These are phyloP conservation scores for Caiman crocodilus DNA, from an alignment of 2,797 vertebrate genomes.

Conservation along the genomic window DNA sequence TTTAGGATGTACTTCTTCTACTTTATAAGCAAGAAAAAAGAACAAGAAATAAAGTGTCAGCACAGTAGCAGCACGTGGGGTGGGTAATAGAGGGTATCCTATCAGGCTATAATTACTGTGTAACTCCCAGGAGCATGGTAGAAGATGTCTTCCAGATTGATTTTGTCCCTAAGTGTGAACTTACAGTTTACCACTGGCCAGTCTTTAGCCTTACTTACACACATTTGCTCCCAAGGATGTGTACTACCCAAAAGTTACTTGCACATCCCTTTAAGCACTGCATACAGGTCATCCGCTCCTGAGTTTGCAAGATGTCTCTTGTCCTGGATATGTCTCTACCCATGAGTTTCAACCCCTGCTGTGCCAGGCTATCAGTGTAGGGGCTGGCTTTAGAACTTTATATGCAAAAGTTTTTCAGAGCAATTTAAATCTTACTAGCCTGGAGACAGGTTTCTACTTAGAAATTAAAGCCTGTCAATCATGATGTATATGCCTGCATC, in stretches of 20 bases:
- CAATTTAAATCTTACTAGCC: constrained; percentile 69
- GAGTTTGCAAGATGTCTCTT: not conserved
- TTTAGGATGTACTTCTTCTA: not conserved
- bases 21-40: not conserved
- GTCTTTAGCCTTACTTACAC: not conserved
- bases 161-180: not conserved
- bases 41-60: not conserved
- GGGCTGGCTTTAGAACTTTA: constrained; percentile 64
- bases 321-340: not conserved
- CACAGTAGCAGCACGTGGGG: accelerated
- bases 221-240: not conserved
- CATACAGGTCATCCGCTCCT: not conserved
- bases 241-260: not conserved
- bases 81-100: not conserved
- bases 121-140: not conserved
- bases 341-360: not conserved
- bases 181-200: not conserved
- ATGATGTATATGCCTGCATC: constrained; percentile 56
- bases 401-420: constrained; percentile 65
- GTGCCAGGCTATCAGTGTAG: constrained; percentile 48
- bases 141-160: not conserved
- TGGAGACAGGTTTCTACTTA: constrained; percentile 38
- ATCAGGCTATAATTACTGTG: not conserved
- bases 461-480: constrained; percentile 49
- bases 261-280: not conserved